phyloP scores from a whole-genome alignment of 2,797 vertebrate genomes.

The Gymnopithys bicolor region DNA sequence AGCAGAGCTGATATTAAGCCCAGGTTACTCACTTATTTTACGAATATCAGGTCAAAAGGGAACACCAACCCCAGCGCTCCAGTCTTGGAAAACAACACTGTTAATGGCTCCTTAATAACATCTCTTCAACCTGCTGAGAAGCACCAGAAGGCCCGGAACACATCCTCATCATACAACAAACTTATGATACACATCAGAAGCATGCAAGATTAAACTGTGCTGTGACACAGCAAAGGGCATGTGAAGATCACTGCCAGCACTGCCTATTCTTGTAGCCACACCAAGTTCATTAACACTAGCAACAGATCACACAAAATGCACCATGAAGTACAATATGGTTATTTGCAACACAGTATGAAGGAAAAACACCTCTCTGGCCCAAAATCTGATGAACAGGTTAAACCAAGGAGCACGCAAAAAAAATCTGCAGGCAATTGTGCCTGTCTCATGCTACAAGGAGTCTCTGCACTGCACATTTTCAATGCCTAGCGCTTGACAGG shows the following conservation, averaged over 20 bases:
- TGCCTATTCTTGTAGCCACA: not conserved
- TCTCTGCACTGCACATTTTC: not conserved
- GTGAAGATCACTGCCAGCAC: not conserved
- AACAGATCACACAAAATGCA: not conserved
- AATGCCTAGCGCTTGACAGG: not conserved
- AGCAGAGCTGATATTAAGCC: not conserved
- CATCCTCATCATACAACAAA: not conserved
- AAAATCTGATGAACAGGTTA: not conserved
- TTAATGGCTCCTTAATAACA: not conserved
- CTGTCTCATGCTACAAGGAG: not conserved
- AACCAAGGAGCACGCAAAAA: not conserved
- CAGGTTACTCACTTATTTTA: not conserved
- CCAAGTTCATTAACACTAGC: not conserved
- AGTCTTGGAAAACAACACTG: not conserved
- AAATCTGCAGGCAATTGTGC: not conserved
- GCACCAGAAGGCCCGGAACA: not conserved
- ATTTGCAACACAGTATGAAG: not conserved
- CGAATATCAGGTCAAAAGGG: not conserved
- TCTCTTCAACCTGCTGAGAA: not conserved
- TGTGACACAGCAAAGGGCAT: not conserved
- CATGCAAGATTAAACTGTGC: not conserved
- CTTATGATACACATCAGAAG: not conserved
- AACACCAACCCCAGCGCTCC: not conserved
- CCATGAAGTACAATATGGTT: not conserved
- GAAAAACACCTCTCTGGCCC: not conserved